Conservation (phyloP, 2,797 vertebrate genomes). For the Catamblyrhynchus diadema region DNA sequence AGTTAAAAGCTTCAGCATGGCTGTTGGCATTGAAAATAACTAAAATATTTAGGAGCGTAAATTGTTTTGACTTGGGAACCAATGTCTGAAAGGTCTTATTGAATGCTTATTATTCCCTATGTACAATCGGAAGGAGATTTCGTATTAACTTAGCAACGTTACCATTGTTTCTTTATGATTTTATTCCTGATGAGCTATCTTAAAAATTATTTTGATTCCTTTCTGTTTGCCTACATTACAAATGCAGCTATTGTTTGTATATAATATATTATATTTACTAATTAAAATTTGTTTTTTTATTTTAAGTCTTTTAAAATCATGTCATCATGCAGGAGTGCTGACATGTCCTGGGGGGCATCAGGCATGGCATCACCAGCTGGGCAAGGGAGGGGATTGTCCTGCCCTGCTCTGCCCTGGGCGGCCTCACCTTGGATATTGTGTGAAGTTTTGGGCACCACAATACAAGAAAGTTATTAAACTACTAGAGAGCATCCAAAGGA, state of each 20-base stretch:
- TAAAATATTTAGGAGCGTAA: background rate
- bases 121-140: background rate
- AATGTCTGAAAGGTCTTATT: background rate
- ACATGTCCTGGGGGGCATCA: background rate
- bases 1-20: background rate
- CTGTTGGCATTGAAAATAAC: background rate
- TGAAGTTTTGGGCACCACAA: background rate
- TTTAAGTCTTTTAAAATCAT: background rate
- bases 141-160: background rate
- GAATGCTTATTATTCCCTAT: background rate
- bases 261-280: background rate
- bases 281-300: background rate
- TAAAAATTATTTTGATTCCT: background rate
- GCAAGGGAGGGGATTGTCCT: background rate
- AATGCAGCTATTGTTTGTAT: background rate
- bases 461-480: background rate
- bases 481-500: background rate
- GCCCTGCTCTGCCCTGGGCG: accelerated
- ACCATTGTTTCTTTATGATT: background rate
- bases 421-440: background rate
- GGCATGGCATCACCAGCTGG: accelerated
- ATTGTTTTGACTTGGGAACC: background rate
- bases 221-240: background rate
- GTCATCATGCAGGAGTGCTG: background rate
- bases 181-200: background rate